Conservation (phyloP, 2,797 vertebrate species). For the Cercopithecus neglectus region DNA sequence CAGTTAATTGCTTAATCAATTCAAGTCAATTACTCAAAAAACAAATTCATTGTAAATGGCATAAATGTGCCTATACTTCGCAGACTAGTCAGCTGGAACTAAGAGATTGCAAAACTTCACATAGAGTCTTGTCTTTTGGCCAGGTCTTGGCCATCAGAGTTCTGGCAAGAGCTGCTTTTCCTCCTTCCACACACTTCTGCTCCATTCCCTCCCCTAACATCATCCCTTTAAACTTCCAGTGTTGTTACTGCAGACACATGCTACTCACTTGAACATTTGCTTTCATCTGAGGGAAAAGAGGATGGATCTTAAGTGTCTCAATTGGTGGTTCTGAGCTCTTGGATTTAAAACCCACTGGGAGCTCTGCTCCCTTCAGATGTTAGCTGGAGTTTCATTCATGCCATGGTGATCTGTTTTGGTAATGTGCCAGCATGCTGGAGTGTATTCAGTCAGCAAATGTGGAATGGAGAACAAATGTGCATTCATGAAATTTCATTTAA, state of each 20-base stretch:
- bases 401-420: background rate
- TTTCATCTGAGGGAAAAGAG: background rate
- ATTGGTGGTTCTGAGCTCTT: background rate
- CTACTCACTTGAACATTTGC: background rate
- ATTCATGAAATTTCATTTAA: background rate
- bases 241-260: background rate
- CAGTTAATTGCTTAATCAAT: too few relatives aligned
- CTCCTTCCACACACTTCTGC: background rate
- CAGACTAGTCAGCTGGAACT: background rate
- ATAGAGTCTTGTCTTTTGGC: background rate
- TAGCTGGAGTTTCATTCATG: background rate
- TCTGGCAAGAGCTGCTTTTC: background rate
- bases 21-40: background rate
- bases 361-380: background rate
- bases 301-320: background rate
- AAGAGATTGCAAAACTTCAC: background rate
- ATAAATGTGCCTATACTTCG: background rate
- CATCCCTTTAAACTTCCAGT: background rate
- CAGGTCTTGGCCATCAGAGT: background rate
- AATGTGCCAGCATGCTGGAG: background rate
- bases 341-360: background rate
- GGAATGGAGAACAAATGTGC: background rate
- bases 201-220: background rate
- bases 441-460: background rate
- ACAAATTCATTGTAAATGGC: background rate